Base-by-base conservation (phyloP, 1,140 invertebrate species). In the Lerema accius region DNA sequence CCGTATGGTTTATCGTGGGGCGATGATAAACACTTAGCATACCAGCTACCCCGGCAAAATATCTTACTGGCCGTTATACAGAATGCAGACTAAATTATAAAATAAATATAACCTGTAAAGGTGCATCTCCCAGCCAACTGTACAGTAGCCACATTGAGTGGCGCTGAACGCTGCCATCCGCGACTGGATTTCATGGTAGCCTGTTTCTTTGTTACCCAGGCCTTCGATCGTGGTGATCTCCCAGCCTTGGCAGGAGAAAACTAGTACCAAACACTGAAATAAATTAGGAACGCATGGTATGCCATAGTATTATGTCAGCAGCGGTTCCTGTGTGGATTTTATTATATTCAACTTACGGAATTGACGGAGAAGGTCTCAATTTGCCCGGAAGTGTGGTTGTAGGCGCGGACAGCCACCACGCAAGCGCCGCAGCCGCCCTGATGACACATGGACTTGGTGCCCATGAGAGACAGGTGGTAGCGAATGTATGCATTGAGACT, bases 351-450 rank as follows among this genome's bases (percentile, higher is more conserved):
- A 78, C 92, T 93, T 86, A 96, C 96, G 72, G 96, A 96, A 78
- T 97, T 97, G 0, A 96, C 94, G 3, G 95, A 92, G 69, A 94
- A 93, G 0, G 91, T 92, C 67, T 84, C 86, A 69, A 92, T 87
- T 45, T 83, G 86, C 5, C 83, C 92, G 5, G 87, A 78, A n/a
- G 94, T 92, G 69, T 94, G 91, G 1, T 86, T 83, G 5, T 82
- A 80, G 26, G 91, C 92, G 40, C 82, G 88, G 1, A 94, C 94
- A 3, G 94, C 89, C 0, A 97, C 96, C 28, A 96, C 92, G 78
- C 96, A 98, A 0, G 93, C 92, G 0, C 97, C 97, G 78, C 97
- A 97, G 2, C 96, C 96, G 11, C 96, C 97, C 85, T 98, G 96
- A n/a, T 92, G 90, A 75, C 96, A 97, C 94, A 96, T 96, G 4